Percentiles rank a stretch among this genome's conserved stretches.
Conservation (phyloP, 2,797 vertebrate genomes). For the Microctenopoma stevenorrisi region DNA sequence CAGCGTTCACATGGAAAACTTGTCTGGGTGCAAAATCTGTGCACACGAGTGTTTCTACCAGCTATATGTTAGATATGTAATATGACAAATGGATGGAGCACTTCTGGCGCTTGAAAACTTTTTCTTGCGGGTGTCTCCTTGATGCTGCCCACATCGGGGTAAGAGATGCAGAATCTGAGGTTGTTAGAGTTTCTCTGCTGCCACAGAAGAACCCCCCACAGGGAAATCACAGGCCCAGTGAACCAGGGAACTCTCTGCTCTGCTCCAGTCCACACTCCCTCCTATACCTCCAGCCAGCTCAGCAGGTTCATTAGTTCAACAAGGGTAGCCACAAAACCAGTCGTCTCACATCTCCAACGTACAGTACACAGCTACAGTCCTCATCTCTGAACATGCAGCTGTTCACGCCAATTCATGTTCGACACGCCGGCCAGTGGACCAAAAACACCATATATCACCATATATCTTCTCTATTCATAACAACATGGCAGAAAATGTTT, state of each 20-base stretch:
- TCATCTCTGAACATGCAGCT: not conserved
- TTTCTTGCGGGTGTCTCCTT: slow-evolving; percentile 31
- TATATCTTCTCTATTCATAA: too few species aligned
- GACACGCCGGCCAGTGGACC: too few species aligned
- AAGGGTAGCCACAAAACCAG: slow-evolving; percentile 63
- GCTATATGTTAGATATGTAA: not conserved
- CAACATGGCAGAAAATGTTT: too few species aligned
- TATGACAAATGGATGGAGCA: slow-evolving; percentile 16
- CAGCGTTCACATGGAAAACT: not conserved
- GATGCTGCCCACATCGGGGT: slow-evolving; percentile 39
- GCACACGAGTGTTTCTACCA: not conserved
- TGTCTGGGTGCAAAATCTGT: slow-evolving; percentile 1
- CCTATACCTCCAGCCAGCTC: slow-evolving; percentile 64
- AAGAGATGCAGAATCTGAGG: slow-evolving; percentile 43
- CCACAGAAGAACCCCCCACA: slow-evolving; percentile 60
- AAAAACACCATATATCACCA: not conserved
- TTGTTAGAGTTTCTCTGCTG: slow-evolving; percentile 68
- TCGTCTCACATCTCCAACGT: slow-evolving; percentile 24
- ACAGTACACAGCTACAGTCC: not conserved
- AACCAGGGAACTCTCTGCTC: slow-evolving; percentile 69
- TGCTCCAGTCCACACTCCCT: slow-evolving; percentile 61
- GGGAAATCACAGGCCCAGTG: slow-evolving; percentile 78
- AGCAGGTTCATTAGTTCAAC: slow-evolving; percentile 77
- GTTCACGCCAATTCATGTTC: not conserved
- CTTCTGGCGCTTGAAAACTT: slow-evolving; percentile 19